Base-by-base conservation (phyloP, 2,113 vertebrate species). In the Tenrec ecaudatus region DNA sequence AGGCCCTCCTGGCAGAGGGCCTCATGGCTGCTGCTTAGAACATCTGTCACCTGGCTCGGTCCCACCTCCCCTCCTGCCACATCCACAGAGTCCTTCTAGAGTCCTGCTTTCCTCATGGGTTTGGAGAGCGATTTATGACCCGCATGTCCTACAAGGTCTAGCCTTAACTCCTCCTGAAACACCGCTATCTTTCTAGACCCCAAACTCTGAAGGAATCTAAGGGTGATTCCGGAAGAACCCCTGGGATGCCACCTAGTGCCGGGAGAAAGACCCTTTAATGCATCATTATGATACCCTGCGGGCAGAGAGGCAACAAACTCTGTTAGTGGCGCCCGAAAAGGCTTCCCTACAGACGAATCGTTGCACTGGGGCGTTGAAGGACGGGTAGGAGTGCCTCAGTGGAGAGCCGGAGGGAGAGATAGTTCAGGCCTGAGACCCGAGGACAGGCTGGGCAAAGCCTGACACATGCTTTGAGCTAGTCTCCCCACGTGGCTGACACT, bases 171-270 rank as follows among this genome's bases (percentile, higher is more conserved):
- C 88, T 69, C 25, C 2, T 0, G 69, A 53, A 95, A 90, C 17
- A 40, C 12, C 38, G 36, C 4, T 79, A 14, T 88, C 3, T 58
- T 90, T 60, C 76, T 33, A 77, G 57, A 14, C 17, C 77, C 64
- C 40, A 66, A 43, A 0, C 4, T 68, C 27, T 0, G 8, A 57
- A 17, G 36, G 60, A 29, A 78, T 29, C 73, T 69, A 38, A 38
- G 71, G 64, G 17, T 66, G 23, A 53, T 82, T 81, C 58, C 33
- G 77, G 73, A 27, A 80, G 58, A 27, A 82, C 57, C 98, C 98
- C 98, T 98, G 96, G 29, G 68, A 43, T 71, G 82, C 80, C 58
- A 33, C 36, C 64, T 85, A 73, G 33, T 80, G 66, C 58, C 40
- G 57, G 58, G 47, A 73, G 78, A 47, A 29, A 84, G 10, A 57